These are phyloP conservation scores for Acromyrmex echinatior DNA, from an alignment of 1,140 invertebrate species.

Conservation along the genomic window DNA sequence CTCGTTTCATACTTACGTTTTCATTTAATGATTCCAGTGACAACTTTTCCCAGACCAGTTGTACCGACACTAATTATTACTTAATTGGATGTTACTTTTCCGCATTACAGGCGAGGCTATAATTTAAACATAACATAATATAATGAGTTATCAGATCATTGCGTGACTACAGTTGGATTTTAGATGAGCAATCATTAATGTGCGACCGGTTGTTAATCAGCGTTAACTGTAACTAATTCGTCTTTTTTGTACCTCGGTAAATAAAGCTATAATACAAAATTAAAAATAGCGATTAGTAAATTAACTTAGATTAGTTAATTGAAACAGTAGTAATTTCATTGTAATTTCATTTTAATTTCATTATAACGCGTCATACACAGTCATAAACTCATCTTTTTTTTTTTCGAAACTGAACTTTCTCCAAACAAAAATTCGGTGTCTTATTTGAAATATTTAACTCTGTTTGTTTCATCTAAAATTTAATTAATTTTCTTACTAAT, in stretches of 20 bases:
- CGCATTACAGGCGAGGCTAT: not conserved
- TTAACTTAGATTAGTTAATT: not conserved
- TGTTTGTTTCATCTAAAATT: no score
- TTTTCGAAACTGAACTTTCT: not conserved
- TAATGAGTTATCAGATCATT: not conserved
- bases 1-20: not conserved
- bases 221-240: slow-evolving; percentile 24
- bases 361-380: not conserved
- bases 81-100: not conserved
- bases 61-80: not conserved
- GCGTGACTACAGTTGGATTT: not conserved
- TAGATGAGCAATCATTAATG: slow-evolving; percentile 1
- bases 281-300: slow-evolving; percentile 13
- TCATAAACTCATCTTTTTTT: not conserved
- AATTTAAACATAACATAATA: slow-evolving; percentile 8
- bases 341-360: no score
- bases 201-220: slow-evolving; percentile 6
- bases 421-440: not conserved
- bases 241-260: not conserved
- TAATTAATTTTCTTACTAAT: no score
- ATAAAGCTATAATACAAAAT: not conserved
- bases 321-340: not conserved
- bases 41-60: not conserved
- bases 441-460: not conserved
- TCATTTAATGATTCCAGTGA: not conserved